A percentile compares a stretch with the other conserved stretches of the same genome.
Conservation (phyloP, 2,113 vertebrate genomes). For the Danionella cerebrum region DNA sequence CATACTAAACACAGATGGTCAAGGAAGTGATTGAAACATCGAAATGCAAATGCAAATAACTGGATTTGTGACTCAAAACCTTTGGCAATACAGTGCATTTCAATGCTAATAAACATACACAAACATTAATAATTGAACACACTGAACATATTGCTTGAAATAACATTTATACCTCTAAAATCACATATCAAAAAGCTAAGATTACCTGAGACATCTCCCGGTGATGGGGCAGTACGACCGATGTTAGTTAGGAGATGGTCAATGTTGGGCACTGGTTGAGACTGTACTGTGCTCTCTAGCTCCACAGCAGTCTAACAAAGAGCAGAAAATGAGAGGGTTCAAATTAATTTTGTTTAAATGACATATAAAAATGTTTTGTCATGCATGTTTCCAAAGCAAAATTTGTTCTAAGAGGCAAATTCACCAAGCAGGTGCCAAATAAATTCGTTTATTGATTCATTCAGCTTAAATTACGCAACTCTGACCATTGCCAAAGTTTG, state of each 20-base stretch:
- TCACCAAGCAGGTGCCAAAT: too few relatives aligned
- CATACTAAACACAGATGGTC: too few relatives aligned
- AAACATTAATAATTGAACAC: neutral
- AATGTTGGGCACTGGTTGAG: constrained; percentile 98
- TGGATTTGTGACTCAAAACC: too few relatives aligned
- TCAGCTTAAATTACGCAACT: too few relatives aligned
- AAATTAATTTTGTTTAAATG: neutral
- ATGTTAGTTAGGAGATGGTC: constrained; percentile 99
- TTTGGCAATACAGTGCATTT: too few relatives aligned
- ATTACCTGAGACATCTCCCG: constrained; percentile 99
- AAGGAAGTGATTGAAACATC: constrained; percentile 35
- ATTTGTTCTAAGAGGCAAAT: too few relatives aligned
- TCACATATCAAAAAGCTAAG: neutral
- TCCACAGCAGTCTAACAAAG: constrained; percentile 74
- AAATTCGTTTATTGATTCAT: too few relatives aligned
- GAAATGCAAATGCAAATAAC: too few relatives aligned
- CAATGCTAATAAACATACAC: neutral
- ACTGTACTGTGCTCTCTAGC: constrained; percentile 87
- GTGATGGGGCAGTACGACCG: constrained; percentile 83
- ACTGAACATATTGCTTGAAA: neutral
- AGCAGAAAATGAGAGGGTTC: neutral
- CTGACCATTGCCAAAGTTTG: too few relatives aligned
- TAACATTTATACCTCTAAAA: neutral
- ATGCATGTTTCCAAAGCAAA: too few relatives aligned
- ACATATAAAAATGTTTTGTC: too few relatives aligned